Conservation (phyloP, 2,797 vertebrate genomes). For the Muscicapa striata region DNA sequence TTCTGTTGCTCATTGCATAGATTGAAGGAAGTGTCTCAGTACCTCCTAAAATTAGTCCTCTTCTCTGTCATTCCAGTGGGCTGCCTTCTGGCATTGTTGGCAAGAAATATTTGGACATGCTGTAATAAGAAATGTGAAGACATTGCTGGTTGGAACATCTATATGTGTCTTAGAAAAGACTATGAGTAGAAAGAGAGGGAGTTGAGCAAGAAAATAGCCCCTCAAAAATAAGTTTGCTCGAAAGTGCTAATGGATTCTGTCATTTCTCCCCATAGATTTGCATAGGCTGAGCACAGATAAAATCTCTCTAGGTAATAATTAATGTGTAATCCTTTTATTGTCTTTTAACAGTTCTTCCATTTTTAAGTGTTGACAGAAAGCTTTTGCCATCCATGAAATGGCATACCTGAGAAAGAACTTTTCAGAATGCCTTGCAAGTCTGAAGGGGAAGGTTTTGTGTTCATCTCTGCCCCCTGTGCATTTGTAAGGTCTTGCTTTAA, state of each 20-base stretch:
- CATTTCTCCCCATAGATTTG: background rate
- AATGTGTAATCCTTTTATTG: background rate
- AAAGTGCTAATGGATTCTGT: background rate
- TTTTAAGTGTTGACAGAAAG: background rate
- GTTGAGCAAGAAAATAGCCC: background rate
- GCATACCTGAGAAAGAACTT: background rate
- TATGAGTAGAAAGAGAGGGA: slow-evolving; percentile 13
- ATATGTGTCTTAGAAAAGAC: slow-evolving; percentile 25
- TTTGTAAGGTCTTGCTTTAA: background rate
- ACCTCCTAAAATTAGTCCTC: slow-evolving; percentile 7
- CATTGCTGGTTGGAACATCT: slow-evolving; percentile 17
- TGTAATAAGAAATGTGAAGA: slow-evolving; percentile 15
- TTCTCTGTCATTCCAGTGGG: slow-evolving; percentile 25
- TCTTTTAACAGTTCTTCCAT: background rate
- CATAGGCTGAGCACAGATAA: background rate
- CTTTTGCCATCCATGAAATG: background rate
- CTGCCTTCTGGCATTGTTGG: slow-evolving; percentile 50
- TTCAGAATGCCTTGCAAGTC: background rate
- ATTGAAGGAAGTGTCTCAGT: background rate
- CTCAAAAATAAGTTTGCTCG: background rate
- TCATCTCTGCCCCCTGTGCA: background rate
- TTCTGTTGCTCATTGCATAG: background rate
- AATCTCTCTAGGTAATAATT: background rate
- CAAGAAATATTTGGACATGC: slow-evolving; percentile 38
- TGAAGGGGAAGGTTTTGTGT: background rate